phyloP scores from a whole-genome alignment of 2,113 vertebrate genomes.

The Pleuronectes platessa region DNA sequence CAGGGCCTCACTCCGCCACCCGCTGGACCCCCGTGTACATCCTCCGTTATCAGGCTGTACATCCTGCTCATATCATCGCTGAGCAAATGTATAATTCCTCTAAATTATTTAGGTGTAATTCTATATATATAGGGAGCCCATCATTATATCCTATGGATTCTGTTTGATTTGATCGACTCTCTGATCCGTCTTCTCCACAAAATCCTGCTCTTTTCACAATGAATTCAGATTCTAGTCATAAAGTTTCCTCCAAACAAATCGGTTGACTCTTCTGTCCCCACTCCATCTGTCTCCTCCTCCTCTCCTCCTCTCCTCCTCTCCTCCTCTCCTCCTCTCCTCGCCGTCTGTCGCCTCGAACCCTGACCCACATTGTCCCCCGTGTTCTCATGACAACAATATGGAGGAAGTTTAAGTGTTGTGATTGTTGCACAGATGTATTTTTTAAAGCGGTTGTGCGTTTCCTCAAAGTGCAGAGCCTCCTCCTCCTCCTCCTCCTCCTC shows the following conservation, averaged over 20 bases:
- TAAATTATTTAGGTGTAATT: conserved; percentile 17
- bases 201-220: not conserved
- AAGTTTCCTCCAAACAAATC: conserved; percentile 1
- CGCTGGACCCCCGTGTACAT: not conserved
- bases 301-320: no score
- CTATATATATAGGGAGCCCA: not conserved
- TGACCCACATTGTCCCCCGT: conserved; percentile 41
- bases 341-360: conserved; percentile 58
- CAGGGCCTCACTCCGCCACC: not conserved
- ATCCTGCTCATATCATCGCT: conserved; percentile 2
- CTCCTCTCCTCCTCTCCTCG: not conserved
- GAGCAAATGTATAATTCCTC: conserved; percentile 9
- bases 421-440: conserved; percentile 40
- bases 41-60: conserved; percentile 8
- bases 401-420: conserved; percentile 20
- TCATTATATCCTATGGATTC: not conserved
- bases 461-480: conserved; percentile 1
- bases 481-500: conserved; percentile 1
- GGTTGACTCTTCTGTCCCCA: not conserved
- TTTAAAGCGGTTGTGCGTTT: not conserved
- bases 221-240: not conserved
- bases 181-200: no score
- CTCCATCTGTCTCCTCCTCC: conserved; percentile 45
- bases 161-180: not conserved
- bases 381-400: conserved; percentile 55